phyloP scores from a whole-genome alignment of 2,113 vertebrate genomes.

The Xenopus borealis region DNA sequence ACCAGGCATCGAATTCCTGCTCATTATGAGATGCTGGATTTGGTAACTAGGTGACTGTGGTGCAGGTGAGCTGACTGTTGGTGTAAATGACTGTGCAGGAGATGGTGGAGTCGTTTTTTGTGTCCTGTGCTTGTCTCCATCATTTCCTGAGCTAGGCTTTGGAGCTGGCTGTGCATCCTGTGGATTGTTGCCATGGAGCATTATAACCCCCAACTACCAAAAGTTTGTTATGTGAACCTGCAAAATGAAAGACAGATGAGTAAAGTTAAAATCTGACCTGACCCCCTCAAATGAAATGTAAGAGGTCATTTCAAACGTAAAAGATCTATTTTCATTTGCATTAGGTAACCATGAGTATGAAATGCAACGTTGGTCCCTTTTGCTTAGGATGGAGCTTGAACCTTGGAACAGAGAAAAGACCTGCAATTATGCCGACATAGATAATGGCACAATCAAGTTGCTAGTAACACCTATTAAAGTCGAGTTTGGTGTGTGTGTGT shows the following conservation, averaged over 20 bases:
- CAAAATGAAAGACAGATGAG: neutral
- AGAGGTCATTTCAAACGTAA: no score
- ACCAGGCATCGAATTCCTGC: conserved; percentile 80
- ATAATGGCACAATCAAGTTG: no score
- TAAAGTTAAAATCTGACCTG: no score
- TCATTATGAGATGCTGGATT: conserved; percentile 82
- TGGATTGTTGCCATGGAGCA: conserved; percentile 93
- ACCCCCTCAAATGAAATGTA: no score
- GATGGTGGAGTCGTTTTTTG: conserved; percentile 80
- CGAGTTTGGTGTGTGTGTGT: no score
- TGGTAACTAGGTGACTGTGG: conserved; percentile 90
- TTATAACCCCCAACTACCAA: conserved; percentile 67
- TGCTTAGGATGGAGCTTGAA: no score
- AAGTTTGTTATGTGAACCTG: conserved; percentile 9
- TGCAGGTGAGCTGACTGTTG: conserved; percentile 81
- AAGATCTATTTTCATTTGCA: no score
- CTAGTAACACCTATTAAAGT: no score
- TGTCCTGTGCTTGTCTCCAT: conserved; percentile 79
- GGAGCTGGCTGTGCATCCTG: conserved; percentile 89
- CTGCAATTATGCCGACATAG: no score
- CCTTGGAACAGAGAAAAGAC: no score
- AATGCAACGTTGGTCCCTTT: no score
- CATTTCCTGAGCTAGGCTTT: conserved; percentile 81
- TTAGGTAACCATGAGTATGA: no score
- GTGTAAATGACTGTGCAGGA: conserved; percentile 83